Evolutionary conservation across 2,113 vertebrate genomes (phyloP).

Genomic region (cattle (Bos taurus)): DNA sequence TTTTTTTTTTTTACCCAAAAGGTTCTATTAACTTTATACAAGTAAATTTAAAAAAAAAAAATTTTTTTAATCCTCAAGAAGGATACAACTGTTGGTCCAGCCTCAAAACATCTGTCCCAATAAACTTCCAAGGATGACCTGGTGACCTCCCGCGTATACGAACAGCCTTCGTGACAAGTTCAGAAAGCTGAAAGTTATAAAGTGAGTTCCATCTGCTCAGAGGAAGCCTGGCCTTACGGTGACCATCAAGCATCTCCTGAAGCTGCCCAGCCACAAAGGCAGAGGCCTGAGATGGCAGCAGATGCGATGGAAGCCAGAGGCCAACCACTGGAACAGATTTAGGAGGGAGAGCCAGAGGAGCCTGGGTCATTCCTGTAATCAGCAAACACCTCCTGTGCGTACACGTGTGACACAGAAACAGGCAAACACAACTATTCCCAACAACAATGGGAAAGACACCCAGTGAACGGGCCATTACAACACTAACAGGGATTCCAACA

Average conservation of each 20-base stretch:
- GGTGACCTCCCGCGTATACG: neutral
- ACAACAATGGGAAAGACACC: neutral
- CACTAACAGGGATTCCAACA: neutral
- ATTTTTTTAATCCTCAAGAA: neutral
- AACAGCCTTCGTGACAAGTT: neutral
- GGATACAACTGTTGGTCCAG: neutral
- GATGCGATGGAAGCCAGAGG: neutral
- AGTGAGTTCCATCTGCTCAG: neutral
- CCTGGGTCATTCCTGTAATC: neutral
- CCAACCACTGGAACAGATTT: neutral
- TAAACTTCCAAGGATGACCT: neutral
- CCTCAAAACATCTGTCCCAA: neutral
- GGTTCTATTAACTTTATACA: neutral
- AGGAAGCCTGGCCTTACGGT: neutral
- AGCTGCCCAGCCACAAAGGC: neutral
- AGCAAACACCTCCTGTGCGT: neutral
- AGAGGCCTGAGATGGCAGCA: neutral
- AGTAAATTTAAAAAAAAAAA: neutral
- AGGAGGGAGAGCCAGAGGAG: neutral
- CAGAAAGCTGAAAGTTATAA: neutral
- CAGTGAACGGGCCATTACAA: neutral
- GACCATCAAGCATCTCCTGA: neutral
- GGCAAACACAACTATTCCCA: neutral
- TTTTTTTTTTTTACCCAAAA: neutral
- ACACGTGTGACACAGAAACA: neutral